Evolutionary conservation across 2,797 vertebrate genomes (phyloP).

Genomic region (Danio aesculapii): DNA sequence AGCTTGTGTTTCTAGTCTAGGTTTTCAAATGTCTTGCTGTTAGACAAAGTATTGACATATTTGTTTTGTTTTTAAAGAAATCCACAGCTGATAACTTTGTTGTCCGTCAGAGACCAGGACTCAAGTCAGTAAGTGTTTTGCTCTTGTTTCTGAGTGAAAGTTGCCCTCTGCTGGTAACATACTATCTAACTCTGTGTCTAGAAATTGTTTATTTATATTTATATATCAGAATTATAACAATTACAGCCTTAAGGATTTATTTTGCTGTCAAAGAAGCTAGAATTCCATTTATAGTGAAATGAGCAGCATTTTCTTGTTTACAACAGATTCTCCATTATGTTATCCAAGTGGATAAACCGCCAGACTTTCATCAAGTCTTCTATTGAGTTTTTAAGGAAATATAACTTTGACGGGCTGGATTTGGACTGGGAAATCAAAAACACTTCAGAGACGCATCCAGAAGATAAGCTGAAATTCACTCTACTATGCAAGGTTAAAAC

Average conservation of each 20-base stretch:
- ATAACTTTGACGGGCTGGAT: constrained; percentile 86
- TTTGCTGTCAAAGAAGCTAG: not conserved
- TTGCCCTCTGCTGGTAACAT: constrained; percentile 19
- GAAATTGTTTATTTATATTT: not conserved
- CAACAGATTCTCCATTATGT: constrained; percentile 83
- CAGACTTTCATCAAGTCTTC: constrained; percentile 82
- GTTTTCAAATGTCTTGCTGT: not conserved
- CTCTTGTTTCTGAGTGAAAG: constrained; percentile 19
- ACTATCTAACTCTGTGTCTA: not conserved
- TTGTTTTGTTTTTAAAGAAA: constrained; percentile 72
- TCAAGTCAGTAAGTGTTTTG: constrained; percentile 75
- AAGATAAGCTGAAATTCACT: constrained; percentile 80
- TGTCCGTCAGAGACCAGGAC: constrained; percentile 85
- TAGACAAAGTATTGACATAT: not conserved
- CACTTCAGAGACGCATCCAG: constrained; percentile 77
- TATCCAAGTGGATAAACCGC: constrained; percentile 75
- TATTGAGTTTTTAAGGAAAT: constrained; percentile 78
- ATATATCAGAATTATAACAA: too few relatives aligned
- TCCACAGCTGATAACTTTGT: constrained; percentile 76
- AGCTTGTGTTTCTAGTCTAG: not conserved
- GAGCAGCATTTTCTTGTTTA: not conserved
- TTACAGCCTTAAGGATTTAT: too few relatives aligned
- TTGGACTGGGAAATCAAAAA: constrained; percentile 88
- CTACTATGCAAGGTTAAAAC: constrained; percentile 77
- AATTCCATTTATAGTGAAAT: not conserved